These are phyloP conservation scores for Molothrus ater DNA, from an alignment of 2,797 vertebrate species.

Conservation along the genomic window DNA sequence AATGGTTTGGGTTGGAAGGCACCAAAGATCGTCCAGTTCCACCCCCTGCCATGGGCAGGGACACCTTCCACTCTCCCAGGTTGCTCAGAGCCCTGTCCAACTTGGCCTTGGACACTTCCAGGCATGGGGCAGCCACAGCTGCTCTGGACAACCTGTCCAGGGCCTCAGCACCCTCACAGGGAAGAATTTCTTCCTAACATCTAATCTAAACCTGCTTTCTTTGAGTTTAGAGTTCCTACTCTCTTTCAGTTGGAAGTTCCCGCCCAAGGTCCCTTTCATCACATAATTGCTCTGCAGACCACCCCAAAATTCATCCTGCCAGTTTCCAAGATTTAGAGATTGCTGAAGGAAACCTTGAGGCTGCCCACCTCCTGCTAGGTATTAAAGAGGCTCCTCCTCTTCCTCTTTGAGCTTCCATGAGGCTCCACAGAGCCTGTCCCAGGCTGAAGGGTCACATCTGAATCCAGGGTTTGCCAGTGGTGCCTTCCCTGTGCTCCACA, in stretches of 20 bases:
- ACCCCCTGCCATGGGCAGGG: neutral
- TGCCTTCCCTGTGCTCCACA: neutral
- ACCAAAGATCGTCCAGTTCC: neutral
- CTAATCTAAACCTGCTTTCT: neutral
- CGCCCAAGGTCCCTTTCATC: neutral
- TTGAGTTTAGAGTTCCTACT: neutral
- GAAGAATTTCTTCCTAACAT: neutral
- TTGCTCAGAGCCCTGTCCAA: rapidly evolving
- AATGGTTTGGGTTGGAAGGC: neutral
- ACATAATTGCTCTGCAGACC: neutral
- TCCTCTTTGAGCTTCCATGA: neutral
- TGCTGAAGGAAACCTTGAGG: neutral
- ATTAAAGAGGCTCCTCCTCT: neutral
- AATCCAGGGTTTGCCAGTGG: neutral
- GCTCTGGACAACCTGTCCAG: neutral
- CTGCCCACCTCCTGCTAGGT: neutral
- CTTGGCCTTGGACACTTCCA: neutral
- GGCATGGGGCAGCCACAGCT: neutral
- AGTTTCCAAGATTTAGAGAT: neutral
- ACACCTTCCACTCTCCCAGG: neutral
- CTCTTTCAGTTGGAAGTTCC: neutral
- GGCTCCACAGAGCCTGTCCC: neutral
- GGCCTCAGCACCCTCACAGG: neutral
- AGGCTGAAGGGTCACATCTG: neutral
- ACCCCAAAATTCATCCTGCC: neutral